Evolutionary conservation across 53 echinoderm and acorn worm genomes (phyloP), one percentile per base, ranked within the genome.

Genomic region (Apostichopus leukothele): DNA sequence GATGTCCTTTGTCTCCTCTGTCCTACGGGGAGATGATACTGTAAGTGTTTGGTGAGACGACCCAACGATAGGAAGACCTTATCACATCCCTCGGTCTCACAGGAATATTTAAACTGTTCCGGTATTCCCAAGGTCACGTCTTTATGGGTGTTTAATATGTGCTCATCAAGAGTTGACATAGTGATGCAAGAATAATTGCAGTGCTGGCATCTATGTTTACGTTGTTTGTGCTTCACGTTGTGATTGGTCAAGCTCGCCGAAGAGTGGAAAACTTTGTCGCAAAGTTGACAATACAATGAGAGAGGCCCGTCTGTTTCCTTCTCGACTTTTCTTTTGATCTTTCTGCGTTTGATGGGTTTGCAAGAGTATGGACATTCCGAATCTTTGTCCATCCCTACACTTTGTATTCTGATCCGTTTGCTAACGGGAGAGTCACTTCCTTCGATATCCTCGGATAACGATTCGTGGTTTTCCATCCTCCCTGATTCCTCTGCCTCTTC

Each of bases 111-210:
- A 55, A 87, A 87, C 18, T 13, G 50, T 6, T 90, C 88, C 4
- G 88, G 88, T 66, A 93, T 84, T 14, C 78, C 76, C 14, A 93
- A 9, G 76, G 88, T 53, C 5, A 88, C 83, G 19, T 90, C 93
- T 16, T 87, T 90, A 51, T 93, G 93, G 74, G 25, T 66, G 53
- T 16, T 83, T 51, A 93, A 54, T 7, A 90, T 66, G 52, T 93
- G 93, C 67, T 93, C 93, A 19, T 83, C 73, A 0, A 88, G 85
- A 9, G 90, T 88, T 52, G 88, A 23, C 75, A 76, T 75, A 16
- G 76, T 53, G n/a, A 60, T 12, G 9, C 83, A 61, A 20, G 68
- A 26, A 53, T 83, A 90, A 13, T 76, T 68, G 79, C 93, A 93
- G 57, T 88, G 83, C 50, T 74, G 21, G 59, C 93, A 93, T 10